phyloP scores from a whole-genome alignment of 2,797 vertebrate species.

The Pterois miles region DNA sequence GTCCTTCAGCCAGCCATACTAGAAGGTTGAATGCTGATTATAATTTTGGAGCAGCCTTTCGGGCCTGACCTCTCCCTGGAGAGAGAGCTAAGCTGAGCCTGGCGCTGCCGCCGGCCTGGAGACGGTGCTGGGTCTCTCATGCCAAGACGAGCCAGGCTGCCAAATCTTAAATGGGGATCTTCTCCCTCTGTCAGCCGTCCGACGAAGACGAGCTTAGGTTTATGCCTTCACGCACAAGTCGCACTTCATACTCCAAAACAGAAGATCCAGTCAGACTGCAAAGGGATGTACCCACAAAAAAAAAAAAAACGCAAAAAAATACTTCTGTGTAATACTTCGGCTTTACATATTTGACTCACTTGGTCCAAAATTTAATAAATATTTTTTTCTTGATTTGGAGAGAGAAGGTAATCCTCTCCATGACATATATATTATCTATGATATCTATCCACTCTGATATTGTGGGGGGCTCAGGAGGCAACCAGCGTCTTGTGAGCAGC shows the following conservation, averaged over 20 bases:
- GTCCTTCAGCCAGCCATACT: conserved; percentile 1
- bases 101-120: conserved; percentile 60
- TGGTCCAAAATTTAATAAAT: too few relatives aligned
- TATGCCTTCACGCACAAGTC: conserved; percentile 30
- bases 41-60: conserved; percentile 60
- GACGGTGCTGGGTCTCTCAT: conserved; percentile 33
- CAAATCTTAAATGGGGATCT: conserved; percentile 72
- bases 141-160: conserved; percentile 58
- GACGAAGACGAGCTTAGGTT: conserved; percentile 45
- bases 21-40: conserved; percentile 50
- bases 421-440: too few relatives aligned
- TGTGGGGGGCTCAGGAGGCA: too few relatives aligned
- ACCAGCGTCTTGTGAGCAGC: too few relatives aligned
- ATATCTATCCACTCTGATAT: too few relatives aligned
- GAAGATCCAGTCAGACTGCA: conserved; percentile 13
- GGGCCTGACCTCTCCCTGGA: conserved; percentile 66
- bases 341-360: too few relatives aligned
- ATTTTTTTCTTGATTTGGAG: too few relatives aligned
- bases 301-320: too few relatives aligned
- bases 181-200: conserved; percentile 54
- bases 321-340: too few relatives aligned
- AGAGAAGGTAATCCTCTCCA: too few relatives aligned
- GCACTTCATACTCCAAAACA: conserved; percentile 34
- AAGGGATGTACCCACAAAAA: too few relatives aligned
- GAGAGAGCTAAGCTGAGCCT: conserved; percentile 70